phyloP scores from a whole-genome alignment of 2,113 vertebrate genomes.

The Chamaea fasciata region DNA sequence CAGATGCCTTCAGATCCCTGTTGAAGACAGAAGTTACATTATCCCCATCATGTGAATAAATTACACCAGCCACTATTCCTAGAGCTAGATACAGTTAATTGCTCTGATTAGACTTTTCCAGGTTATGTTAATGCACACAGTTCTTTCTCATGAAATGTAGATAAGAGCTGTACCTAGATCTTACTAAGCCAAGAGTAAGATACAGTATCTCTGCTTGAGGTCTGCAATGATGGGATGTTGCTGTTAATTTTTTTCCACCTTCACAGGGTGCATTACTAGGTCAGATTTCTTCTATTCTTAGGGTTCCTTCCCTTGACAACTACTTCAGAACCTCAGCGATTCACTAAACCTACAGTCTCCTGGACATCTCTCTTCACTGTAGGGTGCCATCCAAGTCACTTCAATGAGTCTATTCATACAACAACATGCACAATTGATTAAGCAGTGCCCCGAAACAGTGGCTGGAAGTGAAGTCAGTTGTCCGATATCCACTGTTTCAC shows the following conservation, averaged over 20 bases:
- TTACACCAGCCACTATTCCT: not conserved
- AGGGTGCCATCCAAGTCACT: not conserved
- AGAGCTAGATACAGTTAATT: not conserved
- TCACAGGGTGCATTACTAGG: accelerated
- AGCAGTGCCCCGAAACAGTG: not conserved
- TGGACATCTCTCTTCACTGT: not conserved
- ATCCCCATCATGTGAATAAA: not conserved
- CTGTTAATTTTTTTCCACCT: not conserved
- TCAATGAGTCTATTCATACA: not conserved
- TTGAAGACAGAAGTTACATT: not conserved
- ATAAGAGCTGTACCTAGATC: not conserved
- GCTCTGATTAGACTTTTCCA: not conserved
- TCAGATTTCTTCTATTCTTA: not conserved
- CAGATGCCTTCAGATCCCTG: not conserved
- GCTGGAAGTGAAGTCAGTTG: not conserved
- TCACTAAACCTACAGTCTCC: not conserved
- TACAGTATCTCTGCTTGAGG: not conserved
- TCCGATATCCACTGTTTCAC: not conserved
- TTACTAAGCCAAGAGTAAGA: not conserved
- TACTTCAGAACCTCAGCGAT: not conserved
- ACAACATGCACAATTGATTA: not conserved
- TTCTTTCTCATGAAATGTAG: not conserved
- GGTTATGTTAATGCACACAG: not conserved
- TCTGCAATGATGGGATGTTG: not conserved
- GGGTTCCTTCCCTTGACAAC: not conserved